Evolutionary conservation across 2,888 invertebrate species (phyloP).

Genomic region (Tridacna crocea): DNA sequence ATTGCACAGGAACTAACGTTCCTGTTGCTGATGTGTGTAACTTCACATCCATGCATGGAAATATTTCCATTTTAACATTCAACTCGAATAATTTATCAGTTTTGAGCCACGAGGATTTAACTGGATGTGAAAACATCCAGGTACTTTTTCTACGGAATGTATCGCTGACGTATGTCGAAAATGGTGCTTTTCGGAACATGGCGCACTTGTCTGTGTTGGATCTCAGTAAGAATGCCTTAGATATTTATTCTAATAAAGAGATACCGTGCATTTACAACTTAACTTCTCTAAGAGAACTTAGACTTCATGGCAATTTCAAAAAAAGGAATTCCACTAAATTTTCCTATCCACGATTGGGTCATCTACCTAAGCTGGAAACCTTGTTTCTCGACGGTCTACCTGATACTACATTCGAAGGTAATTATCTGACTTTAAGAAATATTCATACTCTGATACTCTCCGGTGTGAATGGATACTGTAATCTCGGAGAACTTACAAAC

Average conservation of each 20-base stretch:
- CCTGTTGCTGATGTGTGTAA: neutral
- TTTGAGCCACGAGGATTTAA: neutral
- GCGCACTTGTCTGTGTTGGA: neutral
- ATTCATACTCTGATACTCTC: neutral
- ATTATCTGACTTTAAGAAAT: too few relatives aligned
- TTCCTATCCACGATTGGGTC: neutral
- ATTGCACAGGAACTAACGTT: neutral
- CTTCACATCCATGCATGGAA: neutral
- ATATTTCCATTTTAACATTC: neutral
- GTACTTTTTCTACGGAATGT: neutral
- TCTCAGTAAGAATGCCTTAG: neutral
- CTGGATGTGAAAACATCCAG: neutral
- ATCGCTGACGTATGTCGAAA: neutral
- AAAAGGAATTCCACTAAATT: neutral
- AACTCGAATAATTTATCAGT: neutral
- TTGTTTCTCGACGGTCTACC: conserved; percentile 21
- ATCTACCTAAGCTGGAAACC: neutral
- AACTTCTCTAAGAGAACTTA: neutral
- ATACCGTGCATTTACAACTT: neutral
- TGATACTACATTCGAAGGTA: neutral
- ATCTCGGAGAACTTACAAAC: conserved; percentile 1
- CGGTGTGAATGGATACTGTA: neutral
- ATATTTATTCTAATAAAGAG: neutral
- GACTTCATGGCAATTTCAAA: neutral
- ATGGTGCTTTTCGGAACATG: neutral